A percentile compares a stretch with the other conserved stretches of the same genome.
Evolutionary conservation across 2,797 vertebrate genomes (phyloP).

Genomic region (Sitta carolinensis): DNA sequence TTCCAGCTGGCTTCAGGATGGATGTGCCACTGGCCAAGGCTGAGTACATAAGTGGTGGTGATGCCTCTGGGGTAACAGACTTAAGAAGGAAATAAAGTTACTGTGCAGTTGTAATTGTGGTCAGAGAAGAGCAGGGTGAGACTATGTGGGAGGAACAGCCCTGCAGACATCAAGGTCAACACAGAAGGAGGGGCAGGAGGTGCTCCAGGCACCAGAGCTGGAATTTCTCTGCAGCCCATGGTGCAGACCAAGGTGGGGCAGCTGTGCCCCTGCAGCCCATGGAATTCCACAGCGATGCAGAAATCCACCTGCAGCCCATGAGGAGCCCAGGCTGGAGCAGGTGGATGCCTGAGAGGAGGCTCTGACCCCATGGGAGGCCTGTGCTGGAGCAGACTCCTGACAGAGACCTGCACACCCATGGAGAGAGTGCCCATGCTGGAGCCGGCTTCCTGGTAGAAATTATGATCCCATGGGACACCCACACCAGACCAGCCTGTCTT

Average conservation of each 20-base stretch:
- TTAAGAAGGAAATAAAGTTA: not conserved
- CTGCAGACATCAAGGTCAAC: not conserved
- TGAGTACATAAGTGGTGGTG: not conserved
- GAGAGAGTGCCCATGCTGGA: accelerated
- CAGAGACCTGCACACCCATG: accelerated
- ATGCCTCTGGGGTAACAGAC: accelerated
- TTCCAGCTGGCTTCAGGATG: not conserved
- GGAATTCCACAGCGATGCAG: accelerated
- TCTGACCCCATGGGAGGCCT: not conserved
- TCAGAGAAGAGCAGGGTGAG: not conserved
- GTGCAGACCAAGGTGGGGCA: not conserved
- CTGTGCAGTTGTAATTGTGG: accelerated
- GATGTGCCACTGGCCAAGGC: not conserved
- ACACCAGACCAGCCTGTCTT: not conserved
- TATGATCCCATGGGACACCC: not conserved
- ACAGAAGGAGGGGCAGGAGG: not conserved
- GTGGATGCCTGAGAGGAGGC: not conserved
- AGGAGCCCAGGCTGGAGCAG: accelerated
- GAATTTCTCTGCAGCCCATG: not conserved
- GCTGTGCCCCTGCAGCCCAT: not conserved
- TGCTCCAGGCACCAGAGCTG: not conserved
- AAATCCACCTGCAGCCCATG: not conserved
- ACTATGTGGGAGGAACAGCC: not conserved
- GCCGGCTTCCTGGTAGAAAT: not conserved
- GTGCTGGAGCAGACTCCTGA: not conserved